Evolutionary conservation across 1,140 invertebrate species (phyloP).

Genomic region (Megalonaias nervosa): DNA sequence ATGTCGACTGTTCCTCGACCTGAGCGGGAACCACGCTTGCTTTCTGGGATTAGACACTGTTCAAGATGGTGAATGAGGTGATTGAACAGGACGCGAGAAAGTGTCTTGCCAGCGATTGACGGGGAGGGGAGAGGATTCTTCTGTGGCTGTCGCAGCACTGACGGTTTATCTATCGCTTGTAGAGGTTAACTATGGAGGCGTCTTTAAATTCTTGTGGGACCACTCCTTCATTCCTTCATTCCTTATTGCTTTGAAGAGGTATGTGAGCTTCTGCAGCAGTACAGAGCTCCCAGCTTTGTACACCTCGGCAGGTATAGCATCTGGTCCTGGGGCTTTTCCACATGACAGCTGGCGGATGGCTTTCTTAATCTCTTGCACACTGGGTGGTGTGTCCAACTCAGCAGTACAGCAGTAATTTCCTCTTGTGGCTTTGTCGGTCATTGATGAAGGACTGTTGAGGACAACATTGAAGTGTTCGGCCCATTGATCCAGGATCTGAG

Average conservation of each 20-base stretch:
- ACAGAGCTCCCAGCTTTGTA: constrained; percentile 19
- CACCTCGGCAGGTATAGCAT: constrained; percentile 40
- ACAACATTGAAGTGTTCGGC: not conserved
- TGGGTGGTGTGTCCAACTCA: constrained; percentile 1
- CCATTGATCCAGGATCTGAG: not conserved
- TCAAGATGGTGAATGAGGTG: constrained; percentile 24
- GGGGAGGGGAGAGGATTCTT: constrained; percentile 32
- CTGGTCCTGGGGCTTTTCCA: constrained; percentile 11
- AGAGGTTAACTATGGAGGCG: constrained; percentile 28
- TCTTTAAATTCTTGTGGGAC: constrained; percentile 37
- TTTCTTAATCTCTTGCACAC: not conserved
- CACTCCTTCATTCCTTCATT: not conserved
- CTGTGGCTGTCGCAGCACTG: constrained; percentile 29
- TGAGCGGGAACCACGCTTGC: constrained; percentile 35
- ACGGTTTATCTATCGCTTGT: constrained; percentile 32
- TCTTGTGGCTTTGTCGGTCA: constrained; percentile 25
- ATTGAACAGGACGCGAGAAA: constrained; percentile 37
- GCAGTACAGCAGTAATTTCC: not conserved
- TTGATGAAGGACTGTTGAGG: constrained; percentile 1
- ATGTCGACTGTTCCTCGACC: constrained; percentile 35
- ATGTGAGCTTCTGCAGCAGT: not conserved
- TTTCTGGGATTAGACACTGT: constrained; percentile 28
- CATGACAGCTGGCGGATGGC: not conserved
- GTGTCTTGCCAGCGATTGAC: constrained; percentile 37
- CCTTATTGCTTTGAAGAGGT: constrained; percentile 6